Conservation (phyloP, 2,797 vertebrate genomes). For the Halcyon badia region DNA sequence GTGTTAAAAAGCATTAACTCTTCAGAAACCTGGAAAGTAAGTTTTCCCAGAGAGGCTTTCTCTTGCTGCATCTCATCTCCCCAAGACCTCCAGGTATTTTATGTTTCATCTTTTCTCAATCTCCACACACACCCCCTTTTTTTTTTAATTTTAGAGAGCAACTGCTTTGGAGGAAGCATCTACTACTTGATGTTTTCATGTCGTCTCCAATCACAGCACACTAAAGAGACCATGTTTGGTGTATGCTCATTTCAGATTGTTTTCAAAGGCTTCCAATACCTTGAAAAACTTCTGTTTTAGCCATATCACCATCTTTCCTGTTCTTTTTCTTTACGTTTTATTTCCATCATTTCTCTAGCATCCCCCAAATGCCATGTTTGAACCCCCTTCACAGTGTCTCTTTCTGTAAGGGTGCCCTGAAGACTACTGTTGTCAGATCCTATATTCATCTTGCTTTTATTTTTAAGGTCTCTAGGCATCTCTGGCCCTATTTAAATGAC, state of each 20-base stretch:
- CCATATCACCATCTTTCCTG: background rate
- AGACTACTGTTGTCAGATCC: background rate
- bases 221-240: background rate
- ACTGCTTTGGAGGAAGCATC: background rate
- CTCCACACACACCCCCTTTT: no score
- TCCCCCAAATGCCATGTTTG: background rate
- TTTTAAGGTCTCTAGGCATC: background rate
- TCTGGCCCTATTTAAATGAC: background rate
- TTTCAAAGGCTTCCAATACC: background rate
- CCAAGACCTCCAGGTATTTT: background rate
- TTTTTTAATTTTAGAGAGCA: background rate
- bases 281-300: background rate
- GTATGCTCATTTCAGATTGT: background rate
- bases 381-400: background rate
- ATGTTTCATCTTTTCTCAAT: background rate
- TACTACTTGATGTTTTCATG: background rate
- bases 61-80: background rate
- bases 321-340: background rate
- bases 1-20: background rate
- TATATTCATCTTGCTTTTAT: background rate
- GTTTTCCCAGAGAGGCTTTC: background rate
- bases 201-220: background rate
- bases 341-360: background rate
- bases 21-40: conserved; percentile 7
- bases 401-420: background rate